Evolutionary conservation across 2,113 vertebrate genomes (phyloP), one percentile per base, ranked within the genome.

Genomic region (Sinocyclocheilus maitianheensis): DNA sequence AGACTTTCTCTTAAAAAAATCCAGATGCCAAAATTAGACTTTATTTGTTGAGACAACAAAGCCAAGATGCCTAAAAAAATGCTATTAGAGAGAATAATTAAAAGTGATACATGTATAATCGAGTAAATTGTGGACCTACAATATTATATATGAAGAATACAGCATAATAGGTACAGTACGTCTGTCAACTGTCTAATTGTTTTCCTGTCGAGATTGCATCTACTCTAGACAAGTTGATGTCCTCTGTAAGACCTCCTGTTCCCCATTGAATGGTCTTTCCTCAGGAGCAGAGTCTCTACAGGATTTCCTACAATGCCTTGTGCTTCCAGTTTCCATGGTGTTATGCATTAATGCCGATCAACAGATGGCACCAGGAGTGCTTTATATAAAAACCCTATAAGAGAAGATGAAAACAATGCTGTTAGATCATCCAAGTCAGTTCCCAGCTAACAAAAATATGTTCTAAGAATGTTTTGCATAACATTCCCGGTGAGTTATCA

Each of bases 271-370:
- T 62, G 26, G 0, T 14, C 77, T 87, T 79, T 88, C 87, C 88
- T 63, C 34, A 75, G 78, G 82, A 83, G 85, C 87, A 37, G 77
- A 58, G 90, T 79, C 92, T 90, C 93, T 51, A 51, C 4, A 72
- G 91, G 88, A 77, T 11, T 9, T 30, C 55, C 65, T 55, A 81
- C 60, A 86, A 86, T 87, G 85, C 89, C 87, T 85, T 90, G 79
- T 22, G 91, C 89, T 91, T 94, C 46, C 46, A 90, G 93, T 94
- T 94, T 89, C 94, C 89, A 94, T 95, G 92, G 89, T 86, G 88
- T 37, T 43, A 40, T 40, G 30, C 34, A 43, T 72, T 72, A 43
- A 16, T 40, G 30, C 1, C 3, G 69, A 40, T 86, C 87, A 86
- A 92, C 91, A 91, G 34, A 84, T 71, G 84, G 78, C 83, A 90